phyloP scores from a whole-genome alignment of 2,797 vertebrate genomes.

The Anniella stebbinsi region DNA sequence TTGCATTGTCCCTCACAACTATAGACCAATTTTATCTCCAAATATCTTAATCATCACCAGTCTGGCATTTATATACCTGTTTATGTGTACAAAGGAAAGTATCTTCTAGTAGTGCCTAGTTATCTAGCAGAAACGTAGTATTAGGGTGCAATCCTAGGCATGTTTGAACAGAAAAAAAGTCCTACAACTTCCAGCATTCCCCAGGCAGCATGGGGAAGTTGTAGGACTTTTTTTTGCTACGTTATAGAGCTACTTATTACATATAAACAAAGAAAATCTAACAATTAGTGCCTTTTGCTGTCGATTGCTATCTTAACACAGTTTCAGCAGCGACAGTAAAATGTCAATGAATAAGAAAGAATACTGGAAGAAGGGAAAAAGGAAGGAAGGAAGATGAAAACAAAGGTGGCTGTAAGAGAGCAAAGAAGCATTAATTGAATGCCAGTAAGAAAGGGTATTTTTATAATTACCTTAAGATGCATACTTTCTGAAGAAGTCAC shows the following conservation, averaged over 20 bases:
- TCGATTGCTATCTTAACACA: no score
- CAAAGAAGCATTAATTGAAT: background rate
- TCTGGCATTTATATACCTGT: background rate
- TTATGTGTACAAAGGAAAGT: background rate
- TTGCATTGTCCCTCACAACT: background rate
- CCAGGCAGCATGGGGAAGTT: no score
- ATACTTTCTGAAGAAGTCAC: background rate
- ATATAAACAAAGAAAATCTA: background rate
- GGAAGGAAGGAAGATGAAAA: background rate
- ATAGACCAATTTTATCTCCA: background rate
- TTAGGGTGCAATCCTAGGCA: no score
- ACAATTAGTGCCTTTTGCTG: background rate
- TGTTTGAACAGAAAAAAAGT: no score
- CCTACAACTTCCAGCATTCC: no score
- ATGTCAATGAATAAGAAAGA: background rate
- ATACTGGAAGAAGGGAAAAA: background rate
- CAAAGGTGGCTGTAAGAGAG: background rate
- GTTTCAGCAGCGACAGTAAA: background rate
- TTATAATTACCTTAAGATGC: conserved; percentile 7
- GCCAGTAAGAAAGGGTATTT: conserved; percentile 1
- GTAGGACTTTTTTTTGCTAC: no score
- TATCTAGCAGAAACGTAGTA: background rate
- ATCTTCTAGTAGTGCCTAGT: background rate
- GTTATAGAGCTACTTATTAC: background rate
- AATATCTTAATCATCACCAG: background rate